Conservation (phyloP, 2,113 vertebrate species). For the Carassius gibelio region DNA sequence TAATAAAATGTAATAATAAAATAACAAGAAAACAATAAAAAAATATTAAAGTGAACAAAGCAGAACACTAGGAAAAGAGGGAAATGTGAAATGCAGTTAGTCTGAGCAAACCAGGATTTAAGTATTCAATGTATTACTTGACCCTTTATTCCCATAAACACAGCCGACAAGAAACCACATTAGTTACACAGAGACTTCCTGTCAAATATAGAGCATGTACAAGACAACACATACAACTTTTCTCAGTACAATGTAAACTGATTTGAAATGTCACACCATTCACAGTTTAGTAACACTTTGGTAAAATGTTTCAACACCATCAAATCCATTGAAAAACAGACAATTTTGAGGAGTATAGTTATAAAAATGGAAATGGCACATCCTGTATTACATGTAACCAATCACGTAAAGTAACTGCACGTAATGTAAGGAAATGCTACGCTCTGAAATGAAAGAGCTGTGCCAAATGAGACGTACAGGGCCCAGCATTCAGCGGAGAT, state of each 20-base stretch:
- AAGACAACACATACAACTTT: conserved; percentile 37
- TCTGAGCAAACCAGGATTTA: background rate
- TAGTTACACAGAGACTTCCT: conserved; percentile 33
- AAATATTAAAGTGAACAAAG: background rate
- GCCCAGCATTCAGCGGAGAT: conserved; percentile 14
- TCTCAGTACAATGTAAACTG: conserved; percentile 53
- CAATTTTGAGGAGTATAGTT: conserved; percentile 7
- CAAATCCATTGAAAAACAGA: conserved; percentile 21
- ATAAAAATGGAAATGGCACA: conserved; percentile 9
- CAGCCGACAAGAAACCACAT: conserved; percentile 37
- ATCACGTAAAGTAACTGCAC: background rate
- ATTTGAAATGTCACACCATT: conserved; percentile 43
- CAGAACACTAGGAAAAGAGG: background rate
- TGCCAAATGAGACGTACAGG: background rate
- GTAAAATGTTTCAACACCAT: conserved; percentile 43
- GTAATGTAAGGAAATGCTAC: background rate
- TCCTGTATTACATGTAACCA: background rate
- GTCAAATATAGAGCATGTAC: conserved; percentile 46
- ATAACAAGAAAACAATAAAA: background rate
- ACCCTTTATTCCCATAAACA: conserved; percentile 50
- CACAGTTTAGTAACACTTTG: conserved; percentile 57
- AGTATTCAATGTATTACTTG: conserved; percentile 16
- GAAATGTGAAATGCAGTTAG: background rate
- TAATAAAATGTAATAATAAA: background rate
- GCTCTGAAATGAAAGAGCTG: background rate